Base-by-base conservation (phyloP, 2,888 invertebrate genomes). In the Aricia artaxerxes region DNA sequence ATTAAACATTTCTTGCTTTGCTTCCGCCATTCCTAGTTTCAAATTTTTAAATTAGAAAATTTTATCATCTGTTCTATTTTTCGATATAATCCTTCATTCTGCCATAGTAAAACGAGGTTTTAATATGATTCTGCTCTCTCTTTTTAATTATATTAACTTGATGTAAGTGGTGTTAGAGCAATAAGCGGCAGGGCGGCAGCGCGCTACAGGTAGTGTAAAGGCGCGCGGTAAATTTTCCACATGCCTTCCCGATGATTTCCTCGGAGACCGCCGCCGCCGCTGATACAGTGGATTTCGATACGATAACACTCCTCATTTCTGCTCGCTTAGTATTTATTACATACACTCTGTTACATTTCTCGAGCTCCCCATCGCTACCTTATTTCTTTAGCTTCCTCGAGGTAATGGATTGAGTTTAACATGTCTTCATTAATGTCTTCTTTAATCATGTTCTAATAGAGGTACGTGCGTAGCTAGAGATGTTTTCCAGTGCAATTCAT, bases 201-300 rank as follows among this genome's bases (percentile, higher is more conserved):
- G 90, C 89, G 87, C 88, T 89, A 90, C 93, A 93, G 94, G 93
- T 92, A 92, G 90, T 90, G 89, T 92, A 89, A 87, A 88, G 90
- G 92, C 92, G 91, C 92, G 94, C 94, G 94, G 95, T 95, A 95
- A 95, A 95, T 95, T 95, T 95, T 95, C 95, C 95, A 95, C 96
- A 95, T 96, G 96, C 96, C 96, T 96, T 96, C 95, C 95, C 96
- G 95, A 96, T 96, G 96, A 96, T 96, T 96, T 96, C 96, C 96
- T 96, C 95, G 90, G 96, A 96, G 96, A 96, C 95, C 92, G 90
- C 90, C 92, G 91, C 90, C 91, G 93, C 90, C 91, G 93, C 91
- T 92, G 94, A 94, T 94, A 93, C 92, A 89, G 88, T 87, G 92
- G 93, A 93, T 94, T 94, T 92, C 93, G 92, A 93, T 94, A 93